Percentiles rank a stretch among this genome's conserved stretches.
phyloP scores from a whole-genome alignment of 2,113 vertebrate species.

The Glaucidium brasilianum region DNA sequence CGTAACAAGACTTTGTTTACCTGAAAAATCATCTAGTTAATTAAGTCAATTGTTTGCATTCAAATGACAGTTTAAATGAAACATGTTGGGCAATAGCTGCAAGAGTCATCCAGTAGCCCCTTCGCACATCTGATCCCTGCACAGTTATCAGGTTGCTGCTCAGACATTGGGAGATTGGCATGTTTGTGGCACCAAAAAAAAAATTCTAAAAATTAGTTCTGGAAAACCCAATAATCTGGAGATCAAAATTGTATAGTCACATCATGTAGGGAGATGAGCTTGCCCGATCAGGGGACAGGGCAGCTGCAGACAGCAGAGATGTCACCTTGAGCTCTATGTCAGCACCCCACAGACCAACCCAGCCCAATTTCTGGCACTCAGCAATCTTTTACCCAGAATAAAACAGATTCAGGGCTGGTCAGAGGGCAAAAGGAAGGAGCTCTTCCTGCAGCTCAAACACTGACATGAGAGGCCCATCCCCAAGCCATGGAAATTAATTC shows the following conservation, averaged over 20 bases:
- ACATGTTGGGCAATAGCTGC: neutral
- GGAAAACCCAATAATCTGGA: neutral
- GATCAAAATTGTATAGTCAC: neutral
- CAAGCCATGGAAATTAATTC: neutral
- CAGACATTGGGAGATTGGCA: neutral
- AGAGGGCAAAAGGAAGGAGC: neutral
- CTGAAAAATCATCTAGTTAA: neutral
- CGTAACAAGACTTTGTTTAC: neutral
- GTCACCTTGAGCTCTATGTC: neutral
- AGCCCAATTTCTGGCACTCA: neutral
- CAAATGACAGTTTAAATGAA: neutral
- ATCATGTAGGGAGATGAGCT: neutral
- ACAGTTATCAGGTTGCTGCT: neutral
- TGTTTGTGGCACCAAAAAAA: neutral
- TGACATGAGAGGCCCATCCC: fast-evolving
- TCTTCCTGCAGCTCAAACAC: neutral
- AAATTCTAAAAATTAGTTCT: neutral
- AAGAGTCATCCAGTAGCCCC: neutral
- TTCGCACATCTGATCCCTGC: fast-evolving
- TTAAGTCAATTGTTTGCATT: neutral
- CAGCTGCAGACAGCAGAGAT: neutral
- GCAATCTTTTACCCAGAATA: neutral
- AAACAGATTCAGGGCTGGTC: neutral
- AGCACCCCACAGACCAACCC: neutral
- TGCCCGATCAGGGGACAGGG: neutral